Conservation (phyloP, 2,888 invertebrate genomes). For the Sinotaia quadrata region DNA sequence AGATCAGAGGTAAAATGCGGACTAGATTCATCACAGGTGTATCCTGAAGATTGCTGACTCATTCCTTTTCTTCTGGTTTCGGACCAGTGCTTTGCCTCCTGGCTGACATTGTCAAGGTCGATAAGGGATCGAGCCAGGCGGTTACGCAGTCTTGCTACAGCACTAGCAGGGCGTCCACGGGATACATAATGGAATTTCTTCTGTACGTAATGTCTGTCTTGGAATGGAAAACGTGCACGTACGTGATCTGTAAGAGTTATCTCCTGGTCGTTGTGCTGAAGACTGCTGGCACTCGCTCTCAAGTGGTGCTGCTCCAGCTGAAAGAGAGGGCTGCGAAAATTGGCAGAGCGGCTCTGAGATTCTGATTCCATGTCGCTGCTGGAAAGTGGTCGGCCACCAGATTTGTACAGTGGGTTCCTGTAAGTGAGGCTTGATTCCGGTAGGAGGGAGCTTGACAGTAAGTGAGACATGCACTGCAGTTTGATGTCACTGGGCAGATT, state of each 20-base stretch:
- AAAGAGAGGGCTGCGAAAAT: neutral
- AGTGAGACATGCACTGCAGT: slow-evolving; percentile 33
- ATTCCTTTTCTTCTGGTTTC: no score
- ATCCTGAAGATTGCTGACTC: no score
- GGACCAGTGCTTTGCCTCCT: no score
- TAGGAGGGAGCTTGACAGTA: slow-evolving; percentile 19
- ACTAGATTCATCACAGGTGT: no score
- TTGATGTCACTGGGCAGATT: slow-evolving; percentile 33
- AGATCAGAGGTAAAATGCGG: no score
- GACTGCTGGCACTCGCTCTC: neutral
- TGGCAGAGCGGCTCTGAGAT: neutral
- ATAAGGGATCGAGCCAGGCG: slow-evolving; percentile 18
- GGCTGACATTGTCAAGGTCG: slow-evolving; percentile 8
- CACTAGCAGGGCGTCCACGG: neutral
- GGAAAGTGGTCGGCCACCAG: no score
- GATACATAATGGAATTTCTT: neutral
- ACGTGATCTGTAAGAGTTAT: neutral
- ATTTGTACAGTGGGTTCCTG: no score
- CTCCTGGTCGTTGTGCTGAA: neutral
- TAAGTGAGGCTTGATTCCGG: neutral
- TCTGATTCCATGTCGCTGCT: neutral
- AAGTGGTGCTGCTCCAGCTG: neutral
- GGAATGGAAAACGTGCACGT: neutral
- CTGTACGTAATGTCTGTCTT: no score
- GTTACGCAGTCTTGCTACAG: slow-evolving; percentile 18